Percentiles rank a stretch among this genome's conserved stretches.
These are phyloP conservation scores for Eublepharis macularius DNA, from an alignment of 2,113 vertebrate species.

Conservation along the genomic window DNA sequence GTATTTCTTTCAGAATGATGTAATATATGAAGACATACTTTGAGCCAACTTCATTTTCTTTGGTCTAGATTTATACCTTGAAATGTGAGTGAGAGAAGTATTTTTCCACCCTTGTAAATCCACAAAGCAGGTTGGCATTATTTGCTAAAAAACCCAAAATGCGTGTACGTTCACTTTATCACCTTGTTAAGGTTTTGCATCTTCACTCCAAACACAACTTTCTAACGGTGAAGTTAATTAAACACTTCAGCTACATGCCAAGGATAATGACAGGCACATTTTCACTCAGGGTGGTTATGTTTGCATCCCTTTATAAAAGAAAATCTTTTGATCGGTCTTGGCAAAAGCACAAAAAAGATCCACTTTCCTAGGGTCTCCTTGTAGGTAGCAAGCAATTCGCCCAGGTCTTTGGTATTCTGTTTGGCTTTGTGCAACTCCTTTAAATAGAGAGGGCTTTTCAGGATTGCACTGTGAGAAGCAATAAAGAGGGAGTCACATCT, in stretches of 20 bases:
- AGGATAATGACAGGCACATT: background rate
- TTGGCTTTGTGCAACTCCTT: background rate
- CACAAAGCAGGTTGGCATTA: slow-evolving; percentile 35
- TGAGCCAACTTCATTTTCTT: slow-evolving; percentile 70
- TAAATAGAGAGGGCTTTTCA: background rate
- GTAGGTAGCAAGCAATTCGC: no score
- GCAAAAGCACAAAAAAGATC: background rate
- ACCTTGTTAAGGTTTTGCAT: slow-evolving; percentile 44
- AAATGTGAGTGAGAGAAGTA: slow-evolving; percentile 63
- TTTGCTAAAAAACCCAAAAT: slow-evolving; percentile 46
- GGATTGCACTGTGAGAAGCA: background rate
- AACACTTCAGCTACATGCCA: slow-evolving; percentile 13
- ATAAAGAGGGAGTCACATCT: background rate
- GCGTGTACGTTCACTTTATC: slow-evolving; percentile 24
- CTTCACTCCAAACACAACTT: slow-evolving; percentile 46
- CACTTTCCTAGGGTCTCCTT: background rate
- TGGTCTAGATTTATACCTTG: slow-evolving; percentile 57
- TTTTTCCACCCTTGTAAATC: slow-evolving; percentile 43
- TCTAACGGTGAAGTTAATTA: slow-evolving; percentile 18
- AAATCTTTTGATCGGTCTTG: background rate
- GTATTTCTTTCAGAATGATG: slow-evolving; percentile 77
- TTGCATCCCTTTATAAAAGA: background rate
- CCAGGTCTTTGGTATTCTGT: no score
- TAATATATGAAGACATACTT: slow-evolving; percentile 71
- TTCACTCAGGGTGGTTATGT: background rate